Conservation (phyloP, 1,140 invertebrate species). For the Maniola jurtina region DNA sequence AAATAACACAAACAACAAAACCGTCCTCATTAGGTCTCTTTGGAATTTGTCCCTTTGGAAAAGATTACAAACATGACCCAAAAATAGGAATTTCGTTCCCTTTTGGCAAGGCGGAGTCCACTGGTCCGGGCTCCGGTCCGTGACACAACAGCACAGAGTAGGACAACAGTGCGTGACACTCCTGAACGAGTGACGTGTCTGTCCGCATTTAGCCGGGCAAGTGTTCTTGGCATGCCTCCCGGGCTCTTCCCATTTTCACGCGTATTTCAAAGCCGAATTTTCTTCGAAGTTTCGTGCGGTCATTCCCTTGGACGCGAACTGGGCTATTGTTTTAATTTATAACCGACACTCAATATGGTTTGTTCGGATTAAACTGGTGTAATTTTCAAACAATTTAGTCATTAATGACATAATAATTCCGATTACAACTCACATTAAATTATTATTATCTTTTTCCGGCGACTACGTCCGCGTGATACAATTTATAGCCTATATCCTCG, state of each 20-base stretch:
- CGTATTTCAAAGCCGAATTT: constrained; percentile 35
- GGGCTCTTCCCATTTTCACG: constrained; percentile 53
- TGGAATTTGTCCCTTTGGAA: too few relatives aligned
- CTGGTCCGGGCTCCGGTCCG: background rate
- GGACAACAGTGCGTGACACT: constrained; percentile 53
- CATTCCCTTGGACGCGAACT: constrained; percentile 14
- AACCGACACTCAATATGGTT: constrained; percentile 1
- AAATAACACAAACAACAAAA: too few relatives aligned
- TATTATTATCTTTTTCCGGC: background rate
- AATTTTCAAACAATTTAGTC: background rate
- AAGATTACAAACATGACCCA: too few relatives aligned
- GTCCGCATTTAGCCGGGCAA: constrained; percentile 59
- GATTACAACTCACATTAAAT: background rate
- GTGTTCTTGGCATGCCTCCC: constrained; percentile 62
- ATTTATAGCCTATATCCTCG: background rate
- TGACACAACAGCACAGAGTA: too few relatives aligned
- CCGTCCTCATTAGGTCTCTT: too few relatives aligned
- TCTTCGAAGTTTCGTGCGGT: constrained; percentile 24
- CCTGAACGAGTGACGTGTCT: constrained; percentile 56
- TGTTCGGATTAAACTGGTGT: background rate
- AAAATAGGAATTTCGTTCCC: too few relatives aligned
- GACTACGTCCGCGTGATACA: background rate
- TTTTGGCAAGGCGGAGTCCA: background rate
- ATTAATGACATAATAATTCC: background rate
- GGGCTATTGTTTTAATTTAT: constrained; percentile 1